phyloP scores from a whole-genome alignment of 2,113 vertebrate species.

The mouse (Mus musculus) region GRCm39 chr5:106627001-106627500 shows the following conservation, averaged over 20 bases:
- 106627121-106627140: conserved; percentile 77
- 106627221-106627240: background rate
- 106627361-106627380: background rate
- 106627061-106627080: conserved; percentile 83
- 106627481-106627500: background rate
- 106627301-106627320: background rate
- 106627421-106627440: background rate
- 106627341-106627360: background rate
- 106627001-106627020: conserved; percentile 83
- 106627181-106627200: conserved; percentile 54
- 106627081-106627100: conserved; percentile 78
- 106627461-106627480: background rate
- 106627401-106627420: background rate
- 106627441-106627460: background rate
- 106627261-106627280: background rate
- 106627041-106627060: conserved; percentile 72
- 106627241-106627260: background rate
- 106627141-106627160: conserved; percentile 76
- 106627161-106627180: conserved; percentile 58
- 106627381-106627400: background rate
- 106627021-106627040: conserved; percentile 75
- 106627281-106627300: background rate
- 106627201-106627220: background rate
- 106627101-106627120: conserved; percentile 73
- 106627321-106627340: background rate